Percentiles rank a stretch among this genome's conserved stretches.
Conservation (phyloP, 2,113 vertebrate species). For the Bos javanicus region DNA sequence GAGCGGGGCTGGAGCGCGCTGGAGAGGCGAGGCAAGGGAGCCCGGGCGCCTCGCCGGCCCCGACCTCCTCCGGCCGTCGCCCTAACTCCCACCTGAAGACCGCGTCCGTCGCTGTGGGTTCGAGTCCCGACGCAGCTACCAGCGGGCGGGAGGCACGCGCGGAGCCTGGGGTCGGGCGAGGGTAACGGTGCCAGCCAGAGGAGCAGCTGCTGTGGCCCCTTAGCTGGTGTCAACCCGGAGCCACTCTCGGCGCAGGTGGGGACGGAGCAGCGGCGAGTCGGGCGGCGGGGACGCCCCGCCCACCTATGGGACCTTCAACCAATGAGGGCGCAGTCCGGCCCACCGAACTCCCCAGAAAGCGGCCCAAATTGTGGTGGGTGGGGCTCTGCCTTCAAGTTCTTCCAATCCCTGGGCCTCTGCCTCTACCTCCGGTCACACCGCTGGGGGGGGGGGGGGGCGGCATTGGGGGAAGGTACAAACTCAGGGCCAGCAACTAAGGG, state of each 20-base stretch:
- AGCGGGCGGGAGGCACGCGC: not conserved
- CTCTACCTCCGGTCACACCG: constrained; percentile 24
- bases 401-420: not conserved
- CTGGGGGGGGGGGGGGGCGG: not conserved
- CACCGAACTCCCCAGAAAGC: constrained; percentile 3
- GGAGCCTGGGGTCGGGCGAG: not conserved
- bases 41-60: not conserved
- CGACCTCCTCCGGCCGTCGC: not conserved
- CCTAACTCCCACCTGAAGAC: constrained; percentile 58
- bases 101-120: not conserved
- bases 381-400: not conserved
- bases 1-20: not conserved
- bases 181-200: constrained; percentile 41
- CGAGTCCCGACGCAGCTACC: not conserved
- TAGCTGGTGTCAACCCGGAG: constrained; percentile 36
- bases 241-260: constrained; percentile 1
- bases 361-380: constrained; percentile 16
- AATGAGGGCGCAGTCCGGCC: constrained; percentile 18
- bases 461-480: not conserved
- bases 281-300: constrained; percentile 14
- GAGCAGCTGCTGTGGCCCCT: constrained; percentile 27
- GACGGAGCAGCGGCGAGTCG: not conserved
- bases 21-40: not conserved
- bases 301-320: constrained; percentile 7
- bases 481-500: not conserved